Base-by-base conservation (phyloP, 2,888 invertebrate genomes). In the Balanococcus diminutus region DNA sequence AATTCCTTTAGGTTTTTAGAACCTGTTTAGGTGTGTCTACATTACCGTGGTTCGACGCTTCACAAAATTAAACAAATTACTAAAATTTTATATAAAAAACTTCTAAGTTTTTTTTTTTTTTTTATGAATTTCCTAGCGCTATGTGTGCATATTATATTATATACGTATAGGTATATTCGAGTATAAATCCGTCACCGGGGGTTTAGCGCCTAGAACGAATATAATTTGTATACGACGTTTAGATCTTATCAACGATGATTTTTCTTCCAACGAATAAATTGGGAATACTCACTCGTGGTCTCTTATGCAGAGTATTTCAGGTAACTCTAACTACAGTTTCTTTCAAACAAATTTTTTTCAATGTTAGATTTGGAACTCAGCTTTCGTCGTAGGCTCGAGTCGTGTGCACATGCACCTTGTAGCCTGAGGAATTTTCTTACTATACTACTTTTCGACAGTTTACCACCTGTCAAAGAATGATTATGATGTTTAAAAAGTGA, bases 21-120 rank as follows among this genome's bases (percentile, higher is more conserved):
- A 79, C 75, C 75, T 79, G 75, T 79, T 79, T 79, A 79, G 75
- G 75, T 79, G 75, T 79, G 75, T 79, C 75, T 79, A n/a, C 75
- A 79, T 79, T 79, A 79, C 25, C 36, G 75, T 46, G 36, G n/a
- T 36, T n/a, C n/a, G n/a, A n/a, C n/a, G 32, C 28, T 3, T 79
- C 36, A 22, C n/a, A n/a, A n/a, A 36, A 79, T 28, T 28, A 67
- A n/a, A 79, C 75, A 79, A 79, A 79, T 79, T 32, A 79, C 36
- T 36, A 36, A 79, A 79, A 79, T 79, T 79, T 36, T 36, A 56
- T 56, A 9, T n/a, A n/a, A n/a, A n/a, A n/a, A 31, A 79, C 75
- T 36, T 75, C 75, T 5, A 3, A 4, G 75, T 36, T 6, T 19
- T 2, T 79, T 79, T 79, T 56, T 36, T 56, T 56, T 56, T 56